Conservation (phyloP, 2,113 vertebrate genomes). For the Sylvia atricapilla region DNA sequence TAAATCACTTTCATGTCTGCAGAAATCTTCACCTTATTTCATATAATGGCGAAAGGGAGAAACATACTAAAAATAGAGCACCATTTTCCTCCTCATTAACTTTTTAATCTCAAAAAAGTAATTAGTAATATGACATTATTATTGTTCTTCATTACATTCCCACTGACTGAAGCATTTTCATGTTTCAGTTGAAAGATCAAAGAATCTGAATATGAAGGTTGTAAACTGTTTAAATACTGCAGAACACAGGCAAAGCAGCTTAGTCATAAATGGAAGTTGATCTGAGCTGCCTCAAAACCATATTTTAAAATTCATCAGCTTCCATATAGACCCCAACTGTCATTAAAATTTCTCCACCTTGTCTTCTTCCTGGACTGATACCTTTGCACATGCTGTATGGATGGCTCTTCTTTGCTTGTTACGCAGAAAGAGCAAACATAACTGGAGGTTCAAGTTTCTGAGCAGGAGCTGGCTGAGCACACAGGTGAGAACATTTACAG, state of each 20-base stretch:
- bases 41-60: background rate
- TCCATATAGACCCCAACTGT: background rate
- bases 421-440: background rate
- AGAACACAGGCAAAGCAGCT: background rate
- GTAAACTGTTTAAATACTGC: background rate
- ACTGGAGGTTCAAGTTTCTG: background rate
- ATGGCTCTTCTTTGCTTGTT: background rate
- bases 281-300: background rate
- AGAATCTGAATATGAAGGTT: background rate
- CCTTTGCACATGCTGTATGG: background rate
- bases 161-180: background rate
- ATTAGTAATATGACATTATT: conserved; percentile 19
- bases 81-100: conserved; percentile 19
- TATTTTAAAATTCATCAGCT: background rate
- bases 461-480: background rate
- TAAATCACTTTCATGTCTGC: background rate
- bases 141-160: conserved; percentile 1
- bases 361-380: background rate
- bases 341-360: background rate
- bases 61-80: background rate
- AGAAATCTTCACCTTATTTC: background rate
- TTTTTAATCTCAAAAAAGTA: conserved; percentile 35
- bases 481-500: background rate
- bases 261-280: background rate
- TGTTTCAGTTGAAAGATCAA: background rate